Base-by-base conservation (phyloP, 2,113 vertebrate species). In the Brachyhypopomus occidentalis region DNA sequence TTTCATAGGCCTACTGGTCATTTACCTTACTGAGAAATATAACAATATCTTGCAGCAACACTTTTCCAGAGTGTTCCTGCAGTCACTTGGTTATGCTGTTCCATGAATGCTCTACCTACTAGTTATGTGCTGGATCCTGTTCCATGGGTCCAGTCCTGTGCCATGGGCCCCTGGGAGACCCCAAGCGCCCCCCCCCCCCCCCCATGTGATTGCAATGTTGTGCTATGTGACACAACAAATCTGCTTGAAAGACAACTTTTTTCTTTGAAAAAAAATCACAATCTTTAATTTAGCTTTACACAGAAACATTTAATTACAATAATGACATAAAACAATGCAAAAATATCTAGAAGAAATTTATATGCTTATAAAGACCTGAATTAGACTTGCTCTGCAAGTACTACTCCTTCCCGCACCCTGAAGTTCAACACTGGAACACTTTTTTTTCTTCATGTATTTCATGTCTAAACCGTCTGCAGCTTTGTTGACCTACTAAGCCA, bases 251-350 rank as follows among this genome's bases (percentile, higher is more conserved):
- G 41, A 14, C 12, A 52, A 52, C 45, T 9, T 52, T 19, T 19
- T 23, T 11, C 36, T 9, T 67, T 67, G 2, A 70, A 8, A 70
- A 36, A 60, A 11, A 52, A 52, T 52, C n/a, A 14, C 14, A 27
- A 30, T 41, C 6, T 70, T 70, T 70, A 70, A 70, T 70, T 70
- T 41, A 70, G 7, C 27, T 67, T 67, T 36, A 36, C 36, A 70
- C 34, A 20, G 9, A 67, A 67, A 67, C 27, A 67, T 67, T 36
- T 9, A 2, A 17, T 67, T 67, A 67, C 30, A 67, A 67, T 36
- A 36, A 17, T 36, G 64, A 67, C 17, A 36, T 16, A 41, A 22
- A 70, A 52, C 66, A 41, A 4, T 41, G 38, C 66, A 70, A 67
- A 66, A 34, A 70, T 19, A 66, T 38, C 6, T 69, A 20, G 30